Conservation (phyloP, 23 tunicate genomes). For the Styela clava region DNA sequence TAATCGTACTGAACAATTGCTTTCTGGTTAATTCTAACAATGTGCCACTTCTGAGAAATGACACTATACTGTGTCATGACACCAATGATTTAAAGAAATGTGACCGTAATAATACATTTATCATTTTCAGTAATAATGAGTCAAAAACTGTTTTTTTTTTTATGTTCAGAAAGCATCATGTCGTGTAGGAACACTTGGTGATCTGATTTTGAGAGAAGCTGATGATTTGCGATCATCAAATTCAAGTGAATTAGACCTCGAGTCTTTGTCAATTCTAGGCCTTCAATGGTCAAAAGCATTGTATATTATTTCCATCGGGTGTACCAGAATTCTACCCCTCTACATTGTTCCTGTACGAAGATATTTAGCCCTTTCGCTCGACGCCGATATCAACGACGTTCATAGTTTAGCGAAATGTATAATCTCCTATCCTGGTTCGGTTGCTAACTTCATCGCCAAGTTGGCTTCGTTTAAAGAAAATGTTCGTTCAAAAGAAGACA, state of each 20-base stretch:
- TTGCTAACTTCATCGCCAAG: neutral
- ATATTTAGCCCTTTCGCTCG: slow-evolving; percentile 2
- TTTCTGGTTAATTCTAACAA: too few species aligned
- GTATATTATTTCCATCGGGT: neutral
- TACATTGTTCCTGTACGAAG: slow-evolving; percentile 23
- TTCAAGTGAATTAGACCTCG: neutral
- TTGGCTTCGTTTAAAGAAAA: slow-evolving; percentile 3
- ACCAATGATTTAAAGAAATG: too few species aligned
- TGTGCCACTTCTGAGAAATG: too few species aligned
- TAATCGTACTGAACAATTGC: too few species aligned
- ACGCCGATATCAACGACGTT: neutral
- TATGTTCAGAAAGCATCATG: neutral
- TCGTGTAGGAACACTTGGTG: neutral
- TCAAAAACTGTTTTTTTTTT: too few species aligned
- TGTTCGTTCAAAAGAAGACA: neutral
- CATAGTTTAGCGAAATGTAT: slow-evolving; percentile 1
- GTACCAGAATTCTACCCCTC: slow-evolving; percentile 9
- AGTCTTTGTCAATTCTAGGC: neutral
- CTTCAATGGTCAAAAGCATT: slow-evolving; percentile 25
- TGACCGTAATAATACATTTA: too few species aligned
- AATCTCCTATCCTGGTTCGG: slow-evolving; percentile 3
- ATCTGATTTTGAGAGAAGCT: slow-evolving; percentile 16
- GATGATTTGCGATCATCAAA: neutral
- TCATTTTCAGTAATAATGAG: too few species aligned
- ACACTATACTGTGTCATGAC: too few species aligned